Base-by-base conservation (phyloP, 2,888 invertebrate genomes). In the Hydroisotoma schaefferi region DNA sequence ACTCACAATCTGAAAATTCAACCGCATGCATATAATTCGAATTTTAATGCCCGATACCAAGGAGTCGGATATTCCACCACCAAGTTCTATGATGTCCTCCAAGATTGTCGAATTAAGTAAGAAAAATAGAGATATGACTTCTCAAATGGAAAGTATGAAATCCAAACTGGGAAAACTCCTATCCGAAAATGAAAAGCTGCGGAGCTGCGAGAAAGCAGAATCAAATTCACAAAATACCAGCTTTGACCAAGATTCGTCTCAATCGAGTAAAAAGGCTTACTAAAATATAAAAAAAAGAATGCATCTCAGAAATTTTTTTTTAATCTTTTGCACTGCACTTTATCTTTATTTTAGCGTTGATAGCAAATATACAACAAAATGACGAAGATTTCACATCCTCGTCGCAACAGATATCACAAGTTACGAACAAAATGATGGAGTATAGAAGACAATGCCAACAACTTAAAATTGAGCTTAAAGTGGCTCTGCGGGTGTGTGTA, bases 21-120 rank as follows among this genome's bases (percentile, higher is more conserved):
- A n/a, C n/a, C n/a, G n/a, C n/a, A n/a, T n/a, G n/a, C n/a, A n/a
- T 10, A 40, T 15, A 40, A 8, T 10, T 5, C 15, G 15, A 15
- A 40, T 40, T 40, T 8, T 40, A 8, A 40, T 40, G 15, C 40
- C 20, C 40, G 5, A 15, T 40, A 18, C 20, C 5, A 5, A 40
- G 40, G 40, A 40, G 2, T 3, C 18, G 15, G 49, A 49, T 3
- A 52, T 18, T n/a, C 12, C 2, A 18, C 18, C 2, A 23, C n/a
- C 51, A 12, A 25, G 20, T 8, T 53, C 53, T n/a, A 4, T 40
- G 15, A 64, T 61, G 61, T 55, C 61, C 43, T 78, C 81, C n/a
- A 85, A 85, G 77, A 82, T 86, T 60, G 81, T 85, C 0, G 85
- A 86, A 57, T 76, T 86, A 5, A 85, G 83, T 70, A 85, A 84